A percentile compares a stretch with the other conserved stretches of the same genome.
These are phyloP conservation scores for Helicoverpa assulta DNA, from an alignment of 2,888 invertebrate genomes.

Conservation along the genomic window DNA sequence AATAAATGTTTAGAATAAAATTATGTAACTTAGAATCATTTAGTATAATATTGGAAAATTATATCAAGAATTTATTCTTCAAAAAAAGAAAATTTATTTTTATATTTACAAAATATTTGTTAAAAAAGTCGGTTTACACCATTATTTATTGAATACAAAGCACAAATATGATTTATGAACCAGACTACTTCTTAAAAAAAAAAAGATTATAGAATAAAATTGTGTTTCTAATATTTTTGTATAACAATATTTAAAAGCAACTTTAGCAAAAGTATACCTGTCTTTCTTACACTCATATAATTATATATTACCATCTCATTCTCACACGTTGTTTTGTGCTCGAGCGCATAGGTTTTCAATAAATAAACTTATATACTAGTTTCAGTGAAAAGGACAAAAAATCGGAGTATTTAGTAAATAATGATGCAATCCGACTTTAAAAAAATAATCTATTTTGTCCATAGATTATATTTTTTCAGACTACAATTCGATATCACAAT, in stretches of 20 bases:
- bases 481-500: conserved; percentile 41
- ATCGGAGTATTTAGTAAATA: not conserved
- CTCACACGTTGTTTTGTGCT: too few species aligned
- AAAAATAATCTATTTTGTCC: conserved; percentile 14
- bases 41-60: conserved; percentile 10
- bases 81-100: not conserved
- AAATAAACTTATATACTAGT: too few species aligned
- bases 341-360: too few species aligned
- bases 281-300: too few species aligned
- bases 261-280: too few species aligned
- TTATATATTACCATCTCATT: too few species aligned
- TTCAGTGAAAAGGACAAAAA: too few species aligned
- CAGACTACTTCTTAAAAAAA: too few species aligned
- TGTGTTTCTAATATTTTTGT: too few species aligned
- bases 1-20: conserved; percentile 32
- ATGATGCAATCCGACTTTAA: not conserved
- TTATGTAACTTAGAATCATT: conserved; percentile 6
- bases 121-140: not conserved
- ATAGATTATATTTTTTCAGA: conserved; percentile 15
- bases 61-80: not conserved
- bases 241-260: too few species aligned
- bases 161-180: not conserved
- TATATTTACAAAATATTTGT: conserved; percentile 1
- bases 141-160: not conserved
- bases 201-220: too few species aligned